Percentiles rank a stretch among this genome's conserved stretches.
Conservation (phyloP, 2,888 invertebrate genomes). For the Diaperis boleti region DNA sequence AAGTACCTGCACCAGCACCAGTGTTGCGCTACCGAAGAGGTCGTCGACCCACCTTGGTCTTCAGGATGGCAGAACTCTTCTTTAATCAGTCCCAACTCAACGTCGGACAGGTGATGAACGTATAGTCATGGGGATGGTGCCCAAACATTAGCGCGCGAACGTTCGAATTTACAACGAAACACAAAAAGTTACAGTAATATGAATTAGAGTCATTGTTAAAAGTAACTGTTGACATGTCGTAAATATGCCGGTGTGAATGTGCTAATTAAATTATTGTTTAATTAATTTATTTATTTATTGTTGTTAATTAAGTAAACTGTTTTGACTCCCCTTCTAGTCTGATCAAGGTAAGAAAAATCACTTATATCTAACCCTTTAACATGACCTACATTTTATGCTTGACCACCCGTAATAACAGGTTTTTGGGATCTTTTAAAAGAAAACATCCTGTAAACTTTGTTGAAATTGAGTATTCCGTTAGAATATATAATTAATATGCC, state of each 20-base stretch:
- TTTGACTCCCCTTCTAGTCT: constrained; percentile 36
- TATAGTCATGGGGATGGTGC: constrained; percentile 59
- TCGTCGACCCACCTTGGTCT: constrained; percentile 61
- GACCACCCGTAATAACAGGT: constrained; percentile 23
- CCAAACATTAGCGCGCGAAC: constrained; percentile 58
- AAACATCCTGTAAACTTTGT: constrained; percentile 10
- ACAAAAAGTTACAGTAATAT: constrained; percentile 14
- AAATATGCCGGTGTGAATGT: constrained; percentile 48
- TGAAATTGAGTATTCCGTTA: constrained; percentile 26
- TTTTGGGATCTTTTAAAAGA: constrained; percentile 20
- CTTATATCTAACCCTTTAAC: not conserved
- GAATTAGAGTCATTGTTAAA: not conserved
- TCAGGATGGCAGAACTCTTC: constrained; percentile 62
- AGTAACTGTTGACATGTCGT: constrained; percentile 8
- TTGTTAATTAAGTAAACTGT: constrained; percentile 35
- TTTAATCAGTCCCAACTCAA: constrained; percentile 60
- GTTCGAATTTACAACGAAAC: constrained; percentile 38
- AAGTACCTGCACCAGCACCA: constrained; percentile 60
- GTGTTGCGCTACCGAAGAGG: constrained; percentile 58
- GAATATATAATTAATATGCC: constrained; percentile 31
- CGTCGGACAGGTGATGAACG: constrained; percentile 60
- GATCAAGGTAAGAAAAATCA: constrained; percentile 34
- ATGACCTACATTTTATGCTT: constrained; percentile 41
- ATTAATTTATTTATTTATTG: constrained; percentile 28
- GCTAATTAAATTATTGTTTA: constrained; percentile 43